Percentiles rank a stretch among this genome's conserved stretches.
phyloP scores from a whole-genome alignment of 2,888 invertebrate genomes.

The Strigamia crassipes region DNA sequence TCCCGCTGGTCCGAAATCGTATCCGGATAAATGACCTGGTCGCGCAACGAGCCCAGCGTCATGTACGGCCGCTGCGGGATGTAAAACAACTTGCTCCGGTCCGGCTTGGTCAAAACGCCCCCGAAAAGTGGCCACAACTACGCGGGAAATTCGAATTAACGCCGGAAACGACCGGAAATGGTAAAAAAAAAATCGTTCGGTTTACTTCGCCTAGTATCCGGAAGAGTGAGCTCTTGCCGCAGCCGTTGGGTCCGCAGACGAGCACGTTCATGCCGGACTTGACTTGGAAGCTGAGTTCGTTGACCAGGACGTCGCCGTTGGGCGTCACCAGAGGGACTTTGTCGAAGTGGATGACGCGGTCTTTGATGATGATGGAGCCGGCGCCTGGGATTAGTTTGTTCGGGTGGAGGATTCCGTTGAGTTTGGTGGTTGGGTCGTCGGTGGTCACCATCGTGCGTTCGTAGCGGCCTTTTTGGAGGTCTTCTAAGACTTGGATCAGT shows the following conservation, averaged over 20 bases:
- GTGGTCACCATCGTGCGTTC: conserved; percentile 69
- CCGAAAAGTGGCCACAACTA: conserved; percentile 95
- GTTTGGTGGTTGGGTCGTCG: not conserved
- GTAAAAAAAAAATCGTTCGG: not conserved
- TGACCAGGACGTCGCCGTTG: conserved; percentile 92
- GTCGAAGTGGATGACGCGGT: conserved; percentile 89
- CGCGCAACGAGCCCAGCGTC: conserved; percentile 92
- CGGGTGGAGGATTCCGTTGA: conserved; percentile 3
- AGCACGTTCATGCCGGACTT: conserved; percentile 93
- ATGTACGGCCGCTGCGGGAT: conserved; percentile 95
- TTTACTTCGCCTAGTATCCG: conserved; percentile 84
- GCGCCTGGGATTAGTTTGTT: conserved; percentile 66
- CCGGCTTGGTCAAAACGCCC: conserved; percentile 92
- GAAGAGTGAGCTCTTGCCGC: conserved; percentile 97
- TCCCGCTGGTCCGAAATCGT: conserved; percentile 72
- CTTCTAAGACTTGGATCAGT: conserved; percentile 79
- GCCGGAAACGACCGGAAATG: too few relatives aligned
- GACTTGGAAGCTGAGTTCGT: conserved; percentile 84
- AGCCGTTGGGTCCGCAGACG: conserved; percentile 98
- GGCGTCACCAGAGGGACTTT: conserved; percentile 94
- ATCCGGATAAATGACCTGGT: conserved; percentile 92
- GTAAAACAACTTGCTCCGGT: conserved; percentile 91
- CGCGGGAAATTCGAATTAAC: conserved; percentile 50
- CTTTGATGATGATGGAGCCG: conserved; percentile 77
- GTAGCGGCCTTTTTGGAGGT: conserved; percentile 67